These are phyloP conservation scores for Corythaixoides concolor DNA, from an alignment of 2,113 vertebrate genomes.

Conservation along the genomic window DNA sequence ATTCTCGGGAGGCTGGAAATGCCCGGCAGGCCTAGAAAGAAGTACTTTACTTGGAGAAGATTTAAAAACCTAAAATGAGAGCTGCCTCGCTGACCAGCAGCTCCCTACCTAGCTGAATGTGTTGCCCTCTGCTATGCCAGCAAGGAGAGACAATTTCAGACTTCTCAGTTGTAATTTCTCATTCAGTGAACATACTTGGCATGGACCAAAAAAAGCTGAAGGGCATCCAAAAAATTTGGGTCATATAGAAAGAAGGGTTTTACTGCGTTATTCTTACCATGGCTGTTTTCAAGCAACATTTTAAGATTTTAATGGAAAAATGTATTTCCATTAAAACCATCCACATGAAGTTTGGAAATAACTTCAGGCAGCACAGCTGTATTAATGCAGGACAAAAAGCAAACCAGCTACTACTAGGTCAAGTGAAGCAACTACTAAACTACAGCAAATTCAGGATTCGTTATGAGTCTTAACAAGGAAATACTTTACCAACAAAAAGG, in stretches of 20 bases:
- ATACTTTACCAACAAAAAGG: not conserved
- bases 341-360: not conserved
- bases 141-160: not conserved
- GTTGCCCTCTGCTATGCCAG: not conserved
- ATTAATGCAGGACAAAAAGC: not conserved
- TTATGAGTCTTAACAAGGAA: not conserved
- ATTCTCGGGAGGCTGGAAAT: not conserved
- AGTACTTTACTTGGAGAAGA: not conserved
- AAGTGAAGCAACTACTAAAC: not conserved
- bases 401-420: not conserved
- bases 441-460: not conserved
- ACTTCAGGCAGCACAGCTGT: not conserved
- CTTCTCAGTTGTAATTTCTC: not conserved
- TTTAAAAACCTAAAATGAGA: not conserved
- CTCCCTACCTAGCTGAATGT: not conserved
- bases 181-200: not conserved
- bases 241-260: not conserved
- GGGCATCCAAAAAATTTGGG: not conserved
- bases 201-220: not conserved
- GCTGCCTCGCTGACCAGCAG: not conserved
- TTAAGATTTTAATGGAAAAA: not conserved
- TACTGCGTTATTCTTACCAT: not conserved
- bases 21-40: not conserved
- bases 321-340: not conserved
- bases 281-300: not conserved